These are phyloP conservation scores for Elaphurus davidianus DNA, from an alignment of 2,113 vertebrate genomes.

Conservation along the genomic window DNA sequence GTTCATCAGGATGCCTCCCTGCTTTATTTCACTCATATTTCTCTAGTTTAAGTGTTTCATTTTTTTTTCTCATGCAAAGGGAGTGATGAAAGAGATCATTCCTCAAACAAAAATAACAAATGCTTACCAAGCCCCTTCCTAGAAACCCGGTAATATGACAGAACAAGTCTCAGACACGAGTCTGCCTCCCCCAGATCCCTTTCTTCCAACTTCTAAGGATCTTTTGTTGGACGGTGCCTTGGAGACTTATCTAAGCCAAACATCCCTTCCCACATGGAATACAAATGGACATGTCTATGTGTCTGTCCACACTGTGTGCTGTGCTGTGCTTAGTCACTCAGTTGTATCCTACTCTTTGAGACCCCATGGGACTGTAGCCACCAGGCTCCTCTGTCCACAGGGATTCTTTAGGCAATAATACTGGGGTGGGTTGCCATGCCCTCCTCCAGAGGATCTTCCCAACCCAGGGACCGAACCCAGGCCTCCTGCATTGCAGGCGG, in stretches of 20 bases:
- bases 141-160: neutral
- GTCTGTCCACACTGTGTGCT: neutral
- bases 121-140: neutral
- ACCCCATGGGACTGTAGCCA: neutral
- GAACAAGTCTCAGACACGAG: neutral
- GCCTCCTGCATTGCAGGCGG: neutral
- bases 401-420: neutral
- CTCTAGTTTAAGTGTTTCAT: neutral
- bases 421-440: neutral
- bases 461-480: neutral
- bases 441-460: neutral
- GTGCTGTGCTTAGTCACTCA: neutral
- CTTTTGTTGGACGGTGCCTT: neutral
- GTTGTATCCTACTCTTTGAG: neutral
- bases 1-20: neutral
- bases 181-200: neutral
- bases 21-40: slow-evolving; percentile 27
- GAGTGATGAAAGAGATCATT: neutral
- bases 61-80: neutral
- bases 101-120: neutral
- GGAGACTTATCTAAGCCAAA: slow-evolving; percentile 7
- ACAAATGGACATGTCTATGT: neutral
- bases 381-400: neutral
- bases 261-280: neutral
- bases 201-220: neutral